Evolutionary conservation across 2,888 invertebrate species (phyloP).

Genomic region (Lathronympha strigana): DNA sequence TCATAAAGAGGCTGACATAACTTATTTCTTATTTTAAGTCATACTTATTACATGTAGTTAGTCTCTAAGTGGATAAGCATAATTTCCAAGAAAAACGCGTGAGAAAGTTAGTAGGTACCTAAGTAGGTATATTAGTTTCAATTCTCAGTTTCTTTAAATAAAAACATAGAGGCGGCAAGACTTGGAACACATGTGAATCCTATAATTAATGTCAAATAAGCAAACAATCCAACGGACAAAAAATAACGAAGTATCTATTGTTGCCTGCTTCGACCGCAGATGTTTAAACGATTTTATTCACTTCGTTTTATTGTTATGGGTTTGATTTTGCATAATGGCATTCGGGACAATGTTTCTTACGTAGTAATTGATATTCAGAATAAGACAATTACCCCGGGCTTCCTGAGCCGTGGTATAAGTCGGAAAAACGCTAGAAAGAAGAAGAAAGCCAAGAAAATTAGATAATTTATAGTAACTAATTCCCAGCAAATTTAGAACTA

Average conservation of each 20-base stretch:
- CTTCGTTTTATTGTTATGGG: slow-evolving; percentile 43
- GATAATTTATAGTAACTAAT: too few species aligned
- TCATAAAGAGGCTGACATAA: too few species aligned
- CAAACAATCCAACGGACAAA: slow-evolving; percentile 15
- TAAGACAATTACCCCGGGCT: too few species aligned
- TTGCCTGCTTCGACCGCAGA: slow-evolving; percentile 41
- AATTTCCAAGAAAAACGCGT: not conserved
- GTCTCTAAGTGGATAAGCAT: too few species aligned
- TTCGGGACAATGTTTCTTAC: slow-evolving; percentile 39
- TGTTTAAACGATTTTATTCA: slow-evolving; percentile 44
- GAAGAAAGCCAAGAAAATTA: too few species aligned
- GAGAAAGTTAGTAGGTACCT: not conserved
- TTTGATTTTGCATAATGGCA: slow-evolving; percentile 22
- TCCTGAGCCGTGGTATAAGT: too few species aligned
- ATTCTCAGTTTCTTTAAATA: not conserved
- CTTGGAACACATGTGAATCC: not conserved
- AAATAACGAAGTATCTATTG: slow-evolving; percentile 31
- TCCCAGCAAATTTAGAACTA: too few species aligned
- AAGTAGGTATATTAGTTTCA: too few species aligned
- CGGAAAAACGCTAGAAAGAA: too few species aligned
- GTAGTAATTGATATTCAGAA: slow-evolving; percentile 27
- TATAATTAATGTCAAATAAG: slow-evolving; percentile 9
- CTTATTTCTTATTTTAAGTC: too few species aligned
- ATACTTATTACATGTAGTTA: too few species aligned
- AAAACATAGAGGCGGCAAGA: not conserved